Evolutionary conservation across 2,113 vertebrate genomes (phyloP), one percentile per base, ranked within the genome.

Genomic region (Gadus macrocephalus): DNA sequence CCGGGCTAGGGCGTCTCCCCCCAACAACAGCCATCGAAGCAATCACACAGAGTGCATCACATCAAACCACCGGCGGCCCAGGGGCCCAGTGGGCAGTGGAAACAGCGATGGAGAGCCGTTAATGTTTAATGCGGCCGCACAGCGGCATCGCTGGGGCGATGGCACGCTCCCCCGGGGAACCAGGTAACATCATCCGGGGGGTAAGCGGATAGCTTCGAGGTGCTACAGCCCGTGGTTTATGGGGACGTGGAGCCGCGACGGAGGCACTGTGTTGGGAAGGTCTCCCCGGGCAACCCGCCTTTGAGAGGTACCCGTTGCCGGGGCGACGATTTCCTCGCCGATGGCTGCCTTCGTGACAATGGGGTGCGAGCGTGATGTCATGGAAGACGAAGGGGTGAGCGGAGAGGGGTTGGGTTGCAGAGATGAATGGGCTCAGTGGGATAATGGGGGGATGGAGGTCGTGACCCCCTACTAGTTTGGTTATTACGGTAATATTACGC

Each of bases 81-180:
- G 58, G 62, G 67, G n/a, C 11, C 15, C 8, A 65, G 69, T 65
- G 58, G 71, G 75, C 59, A 76, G 66, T 66, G 77, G 59, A 68
- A 76, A 61, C 64, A 55, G 49, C 67, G 15, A 74, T 72, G 68
- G 71, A 76, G 78, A 27, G 16, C 74, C 77, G 81, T 88, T 71
- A 88, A 89, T 85, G 77, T 85, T 87, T 83, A 87, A 88, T 87
- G 83, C 61, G 27, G 20, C 78, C 55, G 2, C 72, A 66, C 83
- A 71, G 56, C 60, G 71, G 31, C 31, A 35, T 35, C 31, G 31
- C 31, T 35, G 31, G 42, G 42, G 9, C 42, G 42, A 49, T 69
- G 61, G 75, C 72, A 53, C 20, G 69, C n/a, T 49, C 42, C 42
- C 12, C 42, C 42, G 2, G 7, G 42, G 6, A 64, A 53, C 2